A percentile compares a stretch with the other conserved stretches of the same genome.
phyloP scores from a whole-genome alignment of 2,888 invertebrate species.

The Conomelus anceps region DNA sequence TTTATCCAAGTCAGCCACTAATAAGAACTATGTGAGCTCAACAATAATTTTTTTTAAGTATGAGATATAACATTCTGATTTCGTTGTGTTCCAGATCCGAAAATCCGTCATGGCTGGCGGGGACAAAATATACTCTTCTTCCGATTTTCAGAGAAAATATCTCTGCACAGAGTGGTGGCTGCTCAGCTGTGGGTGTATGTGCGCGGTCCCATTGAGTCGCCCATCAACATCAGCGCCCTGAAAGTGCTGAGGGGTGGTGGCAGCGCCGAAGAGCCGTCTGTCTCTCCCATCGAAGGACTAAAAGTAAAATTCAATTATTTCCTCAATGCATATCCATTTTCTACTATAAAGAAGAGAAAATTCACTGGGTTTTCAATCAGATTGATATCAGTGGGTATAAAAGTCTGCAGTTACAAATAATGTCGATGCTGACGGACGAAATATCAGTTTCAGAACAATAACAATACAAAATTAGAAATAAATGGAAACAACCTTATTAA shows the following conservation, averaged over 20 bases:
- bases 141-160: conserved; percentile 61
- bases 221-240: conserved; percentile 41
- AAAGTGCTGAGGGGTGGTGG: conserved; percentile 37
- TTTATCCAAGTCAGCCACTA: too few species aligned
- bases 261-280: conserved; percentile 24
- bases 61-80: background rate
- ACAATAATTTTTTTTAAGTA: background rate
- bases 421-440: too few species aligned
- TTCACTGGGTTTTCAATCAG: too few species aligned
- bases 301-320: conserved; percentile 18
- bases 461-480: too few species aligned
- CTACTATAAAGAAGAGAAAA: too few species aligned
- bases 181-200: conserved; percentile 65
- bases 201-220: conserved; percentile 45
- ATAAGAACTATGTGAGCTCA: background rate
- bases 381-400: too few species aligned
- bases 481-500: too few species aligned
- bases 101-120: conserved; percentile 59
- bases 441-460: too few species aligned
- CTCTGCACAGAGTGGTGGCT: conserved; percentile 60
- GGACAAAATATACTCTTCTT: conserved; percentile 64
- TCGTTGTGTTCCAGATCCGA: conserved; percentile 49
- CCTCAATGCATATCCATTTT: too few species aligned
- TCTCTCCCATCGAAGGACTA: conserved; percentile 14
- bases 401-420: too few species aligned